Base-by-base conservation (phyloP, 2,888 invertebrate genomes). In the Drosophila cyrtoloma region DNA sequence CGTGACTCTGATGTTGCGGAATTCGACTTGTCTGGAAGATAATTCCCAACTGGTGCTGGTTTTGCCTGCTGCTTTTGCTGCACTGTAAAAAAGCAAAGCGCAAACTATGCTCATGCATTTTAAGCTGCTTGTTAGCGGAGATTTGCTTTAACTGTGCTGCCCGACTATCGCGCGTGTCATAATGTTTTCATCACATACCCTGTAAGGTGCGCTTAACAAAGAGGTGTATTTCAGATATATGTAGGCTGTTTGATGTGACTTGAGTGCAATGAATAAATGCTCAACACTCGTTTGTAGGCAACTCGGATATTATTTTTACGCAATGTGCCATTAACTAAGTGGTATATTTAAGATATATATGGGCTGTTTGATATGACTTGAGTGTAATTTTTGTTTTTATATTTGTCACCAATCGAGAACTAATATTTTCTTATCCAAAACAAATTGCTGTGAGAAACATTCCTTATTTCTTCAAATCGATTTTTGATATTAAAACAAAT, bases 111-210 rank as follows among this genome's bases (percentile, higher is more conserved):
- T 81, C 50, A 56, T 80, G 74, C 82, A 79, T 75, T 86, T 86
- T 85, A 85, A 85, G 79, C 84, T 81, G 84, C 68, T 89, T 85
- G 84, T 85, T 89, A 89, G 84, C 74, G 69, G 53, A 69, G 81
- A 74, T 86, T 79, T 78, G 63, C 71, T 79, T 77, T 82, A 79
- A 84, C 62, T 72, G 77, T 69, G 60, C 71, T 58, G 56, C 81
- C 63, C 62, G 57, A 67, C 71, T 70, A 68, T 80, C 70, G 76
- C 82, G 76, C 81, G 83, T 85, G 81, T 82, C 81, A 79, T 71
- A 81, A 81, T 89, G 79, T 71, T 69, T 67, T 56, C 76, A 72
- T 57, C 62, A 51, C 19, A 68, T 69, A 42, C 60, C 65, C 57
- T 65, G 50, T 64, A 58, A 32, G 52, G 59, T 26, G 16, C 5